phyloP scores from a whole-genome alignment of 2,888 invertebrate species.

The Eupithecia exiguata region DNA sequence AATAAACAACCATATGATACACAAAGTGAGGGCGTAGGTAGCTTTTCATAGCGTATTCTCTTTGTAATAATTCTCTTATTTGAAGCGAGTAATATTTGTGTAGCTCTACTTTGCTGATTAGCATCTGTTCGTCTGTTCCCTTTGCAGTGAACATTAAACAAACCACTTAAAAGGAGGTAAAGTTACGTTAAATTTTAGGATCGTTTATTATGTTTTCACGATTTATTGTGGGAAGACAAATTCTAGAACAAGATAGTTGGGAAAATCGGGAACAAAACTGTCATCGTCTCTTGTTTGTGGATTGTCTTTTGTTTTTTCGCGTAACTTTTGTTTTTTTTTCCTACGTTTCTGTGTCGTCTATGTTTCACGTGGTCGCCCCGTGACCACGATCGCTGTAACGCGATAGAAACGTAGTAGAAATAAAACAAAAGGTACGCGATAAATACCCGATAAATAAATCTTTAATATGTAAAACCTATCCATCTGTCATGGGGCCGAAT shows the following conservation, averaged over 20 bases:
- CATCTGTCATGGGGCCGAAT: no score
- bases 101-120: conserved; percentile 35
- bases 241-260: no score
- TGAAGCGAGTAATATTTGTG: conserved; percentile 30
- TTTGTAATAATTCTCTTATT: conserved; percentile 33
- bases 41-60: conserved; percentile 29
- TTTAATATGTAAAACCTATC: background rate
- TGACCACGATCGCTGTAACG: no score
- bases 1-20: conserved; percentile 18
- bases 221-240: no score
- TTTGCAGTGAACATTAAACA: conserved; percentile 10
- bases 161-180: background rate
- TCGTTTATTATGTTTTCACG: no score
- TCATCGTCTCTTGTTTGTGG: background rate
- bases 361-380: no score
- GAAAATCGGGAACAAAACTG: background rate
- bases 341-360: no score
- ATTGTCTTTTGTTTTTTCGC: no score
- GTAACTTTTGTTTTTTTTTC: no score
- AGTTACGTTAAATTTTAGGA: background rate
- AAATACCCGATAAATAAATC: no score
- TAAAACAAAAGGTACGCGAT: no score
- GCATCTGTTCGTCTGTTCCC: conserved; percentile 22
- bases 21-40: conserved; percentile 18
- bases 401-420: no score